Percentiles rank a stretch among this genome's conserved stretches.
Conservation (phyloP, 2,888 invertebrate species). For the Drosophila yooni region DNA sequence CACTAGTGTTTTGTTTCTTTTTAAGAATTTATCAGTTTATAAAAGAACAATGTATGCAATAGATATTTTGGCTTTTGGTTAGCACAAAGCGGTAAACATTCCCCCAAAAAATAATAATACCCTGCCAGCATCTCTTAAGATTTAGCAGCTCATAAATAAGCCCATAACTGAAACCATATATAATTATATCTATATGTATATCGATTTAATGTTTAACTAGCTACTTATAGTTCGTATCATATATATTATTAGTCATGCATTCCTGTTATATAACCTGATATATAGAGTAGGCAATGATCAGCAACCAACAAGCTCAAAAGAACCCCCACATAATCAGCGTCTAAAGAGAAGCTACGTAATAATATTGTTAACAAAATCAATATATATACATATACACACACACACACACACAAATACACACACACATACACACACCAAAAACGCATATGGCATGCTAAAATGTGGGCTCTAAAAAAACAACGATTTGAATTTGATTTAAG, state of each 20-base stretch:
- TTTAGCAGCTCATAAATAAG: constrained; percentile 48
- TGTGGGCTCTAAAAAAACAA: constrained; percentile 56
- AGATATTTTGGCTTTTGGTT: constrained; percentile 60
- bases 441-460: constrained; percentile 53
- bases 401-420: constrained; percentile 3
- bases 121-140: constrained; percentile 48
- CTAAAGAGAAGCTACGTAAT: constrained; percentile 70
- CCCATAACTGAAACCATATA: constrained; percentile 50
- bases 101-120: constrained; percentile 47
- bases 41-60: constrained; percentile 24
- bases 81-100: constrained; percentile 76
- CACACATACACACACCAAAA: constrained; percentile 33
- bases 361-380: constrained; percentile 55
- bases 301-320: constrained; percentile 69
- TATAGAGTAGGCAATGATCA: constrained; percentile 57
- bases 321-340: constrained; percentile 57
- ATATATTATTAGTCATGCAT: constrained; percentile 75
- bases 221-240: constrained; percentile 71
- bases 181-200: constrained; percentile 25
- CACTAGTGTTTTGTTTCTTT: constrained; percentile 41
- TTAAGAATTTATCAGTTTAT: constrained; percentile 60
- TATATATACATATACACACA: constrained; percentile 24
- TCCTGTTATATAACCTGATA: constrained; percentile 77
- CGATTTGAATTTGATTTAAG: constrained; percentile 47
- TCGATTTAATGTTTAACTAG: constrained; percentile 47